A percentile compares a stretch with the other conserved stretches of the same genome.
Evolutionary conservation across 2,797 vertebrate species (phyloP).

Genomic region (Pseudochirops cupreus): DNA sequence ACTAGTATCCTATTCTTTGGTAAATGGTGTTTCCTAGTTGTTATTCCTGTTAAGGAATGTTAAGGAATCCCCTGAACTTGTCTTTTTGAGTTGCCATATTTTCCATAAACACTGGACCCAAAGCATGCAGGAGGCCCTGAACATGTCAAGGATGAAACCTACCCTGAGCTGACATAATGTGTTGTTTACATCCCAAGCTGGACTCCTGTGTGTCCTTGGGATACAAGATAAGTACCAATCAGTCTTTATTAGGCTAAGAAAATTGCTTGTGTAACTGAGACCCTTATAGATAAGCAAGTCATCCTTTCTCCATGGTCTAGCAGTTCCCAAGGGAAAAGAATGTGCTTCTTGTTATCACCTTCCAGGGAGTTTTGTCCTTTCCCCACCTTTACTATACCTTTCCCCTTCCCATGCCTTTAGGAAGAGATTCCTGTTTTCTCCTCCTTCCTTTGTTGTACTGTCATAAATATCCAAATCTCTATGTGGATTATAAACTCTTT

Average conservation of each 20-base stretch:
- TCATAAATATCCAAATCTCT: not conserved
- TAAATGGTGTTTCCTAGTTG: not conserved
- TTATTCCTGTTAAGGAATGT: not conserved
- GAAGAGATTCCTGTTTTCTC: not conserved
- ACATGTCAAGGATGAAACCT: not conserved
- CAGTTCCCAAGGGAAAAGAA: not conserved
- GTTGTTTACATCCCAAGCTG: not conserved
- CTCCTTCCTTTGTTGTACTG: not conserved
- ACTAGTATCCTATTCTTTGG: not conserved
- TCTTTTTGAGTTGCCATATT: not conserved
- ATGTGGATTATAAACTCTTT: not conserved
- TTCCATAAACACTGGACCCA: not conserved
- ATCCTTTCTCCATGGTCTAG: not conserved
- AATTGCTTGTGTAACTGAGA: not conserved
- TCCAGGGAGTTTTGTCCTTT: not conserved
- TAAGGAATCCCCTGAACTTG: not conserved
- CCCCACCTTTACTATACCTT: not conserved
- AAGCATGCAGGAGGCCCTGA: not conserved
- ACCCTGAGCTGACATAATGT: not conserved
- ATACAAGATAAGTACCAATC: not conserved
- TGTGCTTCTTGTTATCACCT: not conserved
- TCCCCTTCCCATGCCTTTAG: not conserved
- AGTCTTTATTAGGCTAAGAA: not conserved
- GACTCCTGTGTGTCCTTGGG: not conserved
- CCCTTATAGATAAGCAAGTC: not conserved